Base-by-base conservation (phyloP, 2,888 invertebrate genomes). In the Nysson spinosus region DNA sequence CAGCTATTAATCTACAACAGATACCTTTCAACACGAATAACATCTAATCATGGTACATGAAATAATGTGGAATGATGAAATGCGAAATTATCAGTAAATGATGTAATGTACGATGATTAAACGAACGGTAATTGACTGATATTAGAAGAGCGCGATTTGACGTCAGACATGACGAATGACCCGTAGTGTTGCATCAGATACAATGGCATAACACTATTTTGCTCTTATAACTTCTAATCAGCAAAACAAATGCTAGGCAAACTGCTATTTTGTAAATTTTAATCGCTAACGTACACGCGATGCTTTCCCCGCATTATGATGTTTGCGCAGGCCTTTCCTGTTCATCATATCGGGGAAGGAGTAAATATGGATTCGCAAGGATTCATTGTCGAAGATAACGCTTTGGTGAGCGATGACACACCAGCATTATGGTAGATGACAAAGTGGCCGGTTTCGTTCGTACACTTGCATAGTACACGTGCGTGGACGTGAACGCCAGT, bases 391-490 rank as follows among this genome's bases (percentile, higher is more conserved):
- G 62, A 65, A 54, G 73, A 72, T 70, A 79, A 74, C 63, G 60
- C 72, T 54, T 63, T 44, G 66, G 70, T 68, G 75, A 78, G 64
- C 79, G 82, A 79, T 80, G 83, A 81, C 83, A 82, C 74, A 76
- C 73, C 68, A 75, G 79, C 77, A 81, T 81, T 82, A 82, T 73
- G 74, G 73, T 78, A 77, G 79, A 78, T 81, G 82, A 78, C 81
- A 77, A 70, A 82, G 76, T 75, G 77, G 73, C 74, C 76, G 77
- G 76, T 81, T 78, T 80, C 74, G 76, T 76, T 61, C 69, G 49
- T 62, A 65, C 69, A 67, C 68, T 67, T 43, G 47, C 67, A 55
- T 43, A 35, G 51, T 65, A 49, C 66, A 35, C 37, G 49, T 40
- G 62, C 50, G 64, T 65, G 64, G 57, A 51, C 60, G 72, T 64